These are phyloP conservation scores for Dinocampus coccinellae DNA, from an alignment of 2,888 invertebrate species.

Conservation along the genomic window DNA sequence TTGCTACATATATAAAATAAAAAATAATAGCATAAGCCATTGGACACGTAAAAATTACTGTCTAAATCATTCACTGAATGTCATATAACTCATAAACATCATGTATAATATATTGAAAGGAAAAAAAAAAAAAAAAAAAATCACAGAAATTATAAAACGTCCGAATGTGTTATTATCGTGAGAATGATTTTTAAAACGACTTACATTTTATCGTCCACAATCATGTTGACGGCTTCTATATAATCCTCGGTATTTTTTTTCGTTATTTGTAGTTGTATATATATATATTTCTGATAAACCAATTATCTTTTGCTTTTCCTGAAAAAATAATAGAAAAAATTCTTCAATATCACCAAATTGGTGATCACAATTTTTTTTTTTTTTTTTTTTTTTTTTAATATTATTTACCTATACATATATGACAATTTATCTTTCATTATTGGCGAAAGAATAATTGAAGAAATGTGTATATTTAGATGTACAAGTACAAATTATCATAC, in stretches of 20 bases:
- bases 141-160: not conserved
- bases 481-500: no score
- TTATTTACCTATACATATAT: not conserved
- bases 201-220: slow-evolving; percentile 69
- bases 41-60: no score
- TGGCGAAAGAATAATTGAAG: not conserved
- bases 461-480: no score
- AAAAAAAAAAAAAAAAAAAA: not conserved
- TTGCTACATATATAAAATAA: no score
- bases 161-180: slow-evolving; percentile 15
- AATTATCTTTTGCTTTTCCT: slow-evolving; percentile 47
- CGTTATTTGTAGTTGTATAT: not conserved
- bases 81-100: not conserved
- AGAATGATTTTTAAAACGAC: slow-evolving; percentile 45
- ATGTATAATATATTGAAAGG: not conserved
- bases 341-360: not conserved
- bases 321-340: slow-evolving; percentile 8
- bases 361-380: no score
- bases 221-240: slow-evolving; percentile 64
- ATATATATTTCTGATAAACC: not conserved
- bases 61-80: not conserved
- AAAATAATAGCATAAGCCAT: no score
- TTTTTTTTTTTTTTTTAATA: no score
- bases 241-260: slow-evolving; percentile 41
- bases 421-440: not conserved